These are phyloP conservation scores for Rhorus exstirpatorius DNA, from an alignment of 2,888 invertebrate genomes.

Conservation along the genomic window DNA sequence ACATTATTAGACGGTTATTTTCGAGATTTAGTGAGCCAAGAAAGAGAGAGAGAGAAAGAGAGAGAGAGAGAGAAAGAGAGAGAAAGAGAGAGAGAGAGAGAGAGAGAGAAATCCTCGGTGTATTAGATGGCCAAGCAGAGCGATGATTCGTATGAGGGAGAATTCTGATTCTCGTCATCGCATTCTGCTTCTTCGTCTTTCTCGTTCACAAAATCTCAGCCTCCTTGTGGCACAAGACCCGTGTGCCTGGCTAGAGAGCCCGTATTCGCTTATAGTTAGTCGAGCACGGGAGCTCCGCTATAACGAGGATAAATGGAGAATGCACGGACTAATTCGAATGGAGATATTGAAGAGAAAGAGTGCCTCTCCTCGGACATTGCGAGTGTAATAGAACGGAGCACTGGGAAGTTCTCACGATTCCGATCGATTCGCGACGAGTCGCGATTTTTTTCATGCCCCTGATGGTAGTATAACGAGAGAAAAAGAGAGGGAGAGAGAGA, in stretches of 20 bases:
- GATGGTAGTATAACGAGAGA: constrained; percentile 44
- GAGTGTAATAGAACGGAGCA: constrained; percentile 12
- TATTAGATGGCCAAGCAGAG: constrained; percentile 35
- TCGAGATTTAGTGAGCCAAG: constrained; percentile 63
- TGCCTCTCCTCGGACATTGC: constrained; percentile 18
- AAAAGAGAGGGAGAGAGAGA: constrained; percentile 6
- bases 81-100: constrained; percentile 6
- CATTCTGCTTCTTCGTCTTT: neutral
- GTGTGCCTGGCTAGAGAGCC: too few species aligned
- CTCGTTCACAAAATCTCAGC: constrained; percentile 26
- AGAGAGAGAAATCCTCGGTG: constrained; percentile 22
- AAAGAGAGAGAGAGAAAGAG: constrained; percentile 34
- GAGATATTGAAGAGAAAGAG: constrained; percentile 41
- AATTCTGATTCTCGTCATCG: constrained; percentile 28
- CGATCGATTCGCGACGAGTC: constrained; percentile 66
- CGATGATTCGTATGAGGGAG: constrained; percentile 41
- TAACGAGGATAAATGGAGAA: constrained; percentile 31
- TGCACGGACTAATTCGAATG: constrained; percentile 49
- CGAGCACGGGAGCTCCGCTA: constrained; percentile 34
- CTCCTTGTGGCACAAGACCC: too few species aligned
- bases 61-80: neutral
- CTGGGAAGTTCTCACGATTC: constrained; percentile 69
- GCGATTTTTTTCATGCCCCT: constrained; percentile 44
- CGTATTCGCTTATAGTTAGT: constrained; percentile 3
- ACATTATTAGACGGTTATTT: constrained; percentile 85